Base-by-base conservation (phyloP, 2,888 invertebrate species). In the Drosophila birchii region DNA sequence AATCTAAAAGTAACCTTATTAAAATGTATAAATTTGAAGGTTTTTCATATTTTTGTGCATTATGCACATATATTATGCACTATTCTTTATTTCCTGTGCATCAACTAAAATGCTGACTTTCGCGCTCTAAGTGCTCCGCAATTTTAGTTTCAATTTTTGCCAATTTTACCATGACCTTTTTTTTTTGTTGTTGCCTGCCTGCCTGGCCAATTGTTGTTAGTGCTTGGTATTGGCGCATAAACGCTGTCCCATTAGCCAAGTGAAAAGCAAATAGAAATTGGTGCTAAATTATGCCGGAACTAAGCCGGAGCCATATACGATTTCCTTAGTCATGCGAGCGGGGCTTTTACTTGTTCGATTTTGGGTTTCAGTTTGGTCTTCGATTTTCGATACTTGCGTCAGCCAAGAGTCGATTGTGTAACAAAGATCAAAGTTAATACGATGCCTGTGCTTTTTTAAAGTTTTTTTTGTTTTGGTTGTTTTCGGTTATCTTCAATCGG, bases 251-350 rank as follows among this genome's bases (percentile, higher is more conserved):
- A 84, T 88, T 84, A 84, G 86, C 78, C 75, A 64, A 81, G 76
- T 72, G 81, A 81, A 88, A 85, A 81, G 88, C 84, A 85, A 88
- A 85, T 83, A 84, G 81, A 85, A 88, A 85, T 85, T 88, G 86
- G 84, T 85, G 84, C 84, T 88, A 85, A 85, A 88, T 85, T 85
- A 88, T 88, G 86, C 84, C 84, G 84, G 84, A 84, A 84, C 88
- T 75, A 61, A 60, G 74, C 80, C 78, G 75, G 75, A 41, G 55
- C 72, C 82, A 79, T 79, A 79, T 81, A 69, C 43, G 60, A 61
- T 61, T 61, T 61, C 60, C 60, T 43, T 58, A 34, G 58, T 58
- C 60, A 61, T 61, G 60, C 60, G 41, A 61, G 60, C 58, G 41
- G 34, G 59, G 59, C 60, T 61, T 58, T 61, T 61, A 58, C 58